These are phyloP conservation scores for Pyrocoelia pectoralis DNA, from an alignment of 2,888 invertebrate species.

Conservation along the genomic window DNA sequence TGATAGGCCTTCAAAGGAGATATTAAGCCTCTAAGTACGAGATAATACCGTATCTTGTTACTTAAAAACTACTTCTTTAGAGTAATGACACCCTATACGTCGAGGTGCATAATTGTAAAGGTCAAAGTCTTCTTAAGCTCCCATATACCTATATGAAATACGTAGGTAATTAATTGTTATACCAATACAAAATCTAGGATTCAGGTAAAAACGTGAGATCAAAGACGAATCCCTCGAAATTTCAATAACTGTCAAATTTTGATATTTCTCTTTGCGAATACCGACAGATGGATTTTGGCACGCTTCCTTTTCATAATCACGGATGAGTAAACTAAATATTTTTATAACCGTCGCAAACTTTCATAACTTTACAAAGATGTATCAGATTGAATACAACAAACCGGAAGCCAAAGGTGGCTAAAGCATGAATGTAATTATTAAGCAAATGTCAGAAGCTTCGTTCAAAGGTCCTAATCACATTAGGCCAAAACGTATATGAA, in stretches of 20 bases:
- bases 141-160: too few relatives aligned
- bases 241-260: conserved; percentile 32
- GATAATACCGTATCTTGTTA: conserved; percentile 44
- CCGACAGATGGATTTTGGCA: conserved; percentile 18
- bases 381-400: conserved; percentile 40
- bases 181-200: not conserved
- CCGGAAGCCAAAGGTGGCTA: conserved; percentile 48
- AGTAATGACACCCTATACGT: conserved; percentile 24
- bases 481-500: not conserved
- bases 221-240: conserved; percentile 21
- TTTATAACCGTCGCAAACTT: too few relatives aligned
- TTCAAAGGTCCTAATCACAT: conserved; percentile 11
- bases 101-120: conserved; percentile 8
- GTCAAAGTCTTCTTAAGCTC: not conserved
- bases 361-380: not conserved
- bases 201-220: conserved; percentile 24
- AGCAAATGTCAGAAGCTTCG: conserved; percentile 29
- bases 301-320: conserved; percentile 14
- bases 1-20: conserved; percentile 43
- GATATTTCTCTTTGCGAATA: conserved; percentile 19
- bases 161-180: too few relatives aligned
- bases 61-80: conserved; percentile 35
- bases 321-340: not conserved
- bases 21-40: conserved; percentile 43
- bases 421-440: conserved; percentile 41